phyloP scores from a whole-genome alignment of 2,113 vertebrate species.

The Thymallus thymallus region DNA sequence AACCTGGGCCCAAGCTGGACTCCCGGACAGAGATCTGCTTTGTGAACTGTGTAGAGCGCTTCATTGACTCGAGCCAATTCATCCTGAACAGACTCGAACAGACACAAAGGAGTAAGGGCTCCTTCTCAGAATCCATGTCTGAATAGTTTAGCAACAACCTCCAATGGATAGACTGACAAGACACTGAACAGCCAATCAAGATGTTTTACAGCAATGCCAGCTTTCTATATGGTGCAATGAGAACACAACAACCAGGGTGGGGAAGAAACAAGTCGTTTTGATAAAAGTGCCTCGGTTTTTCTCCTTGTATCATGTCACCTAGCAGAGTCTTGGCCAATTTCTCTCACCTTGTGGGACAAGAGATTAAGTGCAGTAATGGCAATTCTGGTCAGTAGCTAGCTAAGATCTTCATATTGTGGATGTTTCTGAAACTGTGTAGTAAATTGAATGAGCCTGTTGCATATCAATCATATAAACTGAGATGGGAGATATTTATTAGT shows the following conservation, averaged over 20 bases:
- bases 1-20: conserved; percentile 94
- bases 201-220: not conserved
- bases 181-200: not conserved
- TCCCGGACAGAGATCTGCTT: conserved; percentile 90
- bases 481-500: not conserved
- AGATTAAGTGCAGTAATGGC: not conserved
- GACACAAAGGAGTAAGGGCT: conserved; percentile 84
- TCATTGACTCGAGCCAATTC: conserved; percentile 97
- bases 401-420: not conserved
- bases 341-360: not conserved
- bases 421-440: not conserved
- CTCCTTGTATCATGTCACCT: conserved; percentile 13
- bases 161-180: conserved; percentile 18
- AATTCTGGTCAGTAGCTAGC: conserved; percentile 22
- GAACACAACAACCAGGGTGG: conserved; percentile 6
- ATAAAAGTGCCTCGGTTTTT: conserved; percentile 65
- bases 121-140: conserved; percentile 84
- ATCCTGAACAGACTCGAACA: conserved; percentile 95
- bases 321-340: conserved; percentile 20
- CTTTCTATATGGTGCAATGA: conserved; percentile 2
- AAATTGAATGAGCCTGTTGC: not conserved
- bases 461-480: not conserved
- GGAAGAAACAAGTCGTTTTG: not conserved
- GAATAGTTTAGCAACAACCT: conserved; percentile 67
- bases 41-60: conserved; percentile 94